Evolutionary conservation across 2,113 vertebrate genomes (phyloP).

Genomic region (Xenopus borealis): DNA sequence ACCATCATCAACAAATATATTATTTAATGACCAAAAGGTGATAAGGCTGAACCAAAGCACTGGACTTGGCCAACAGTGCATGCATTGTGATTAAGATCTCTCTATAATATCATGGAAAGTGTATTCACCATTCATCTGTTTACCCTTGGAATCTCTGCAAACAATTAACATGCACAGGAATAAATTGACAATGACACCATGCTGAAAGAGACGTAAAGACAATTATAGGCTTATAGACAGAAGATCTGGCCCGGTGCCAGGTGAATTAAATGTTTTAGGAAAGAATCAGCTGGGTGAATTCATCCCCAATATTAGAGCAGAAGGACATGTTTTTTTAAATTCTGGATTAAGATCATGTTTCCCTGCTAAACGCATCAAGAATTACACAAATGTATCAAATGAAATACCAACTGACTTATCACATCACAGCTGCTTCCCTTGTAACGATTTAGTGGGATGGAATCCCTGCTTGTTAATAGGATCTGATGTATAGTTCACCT

Average conservation of each 20-base stretch:
- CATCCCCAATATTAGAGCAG: constrained; percentile 18
- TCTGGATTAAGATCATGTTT: constrained; percentile 25
- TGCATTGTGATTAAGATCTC: no score
- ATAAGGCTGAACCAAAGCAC: no score
- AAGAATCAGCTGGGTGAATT: constrained; percentile 24
- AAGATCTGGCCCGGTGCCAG: constrained; percentile 28
- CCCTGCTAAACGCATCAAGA: constrained; percentile 20
- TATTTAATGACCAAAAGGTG: no score
- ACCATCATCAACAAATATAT: no score
- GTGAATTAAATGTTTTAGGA: constrained; percentile 11
- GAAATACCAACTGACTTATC: constrained; percentile 22
- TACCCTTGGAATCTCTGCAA: constrained; percentile 4
- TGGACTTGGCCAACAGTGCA: no score
- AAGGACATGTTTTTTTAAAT: constrained; percentile 23
- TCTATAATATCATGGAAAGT: background rate
- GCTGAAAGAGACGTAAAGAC: constrained; percentile 38
- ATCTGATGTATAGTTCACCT: no score
- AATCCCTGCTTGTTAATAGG: no score
- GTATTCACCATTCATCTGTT: background rate
- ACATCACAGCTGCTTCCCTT: background rate
- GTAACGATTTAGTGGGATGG: background rate
- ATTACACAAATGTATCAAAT: constrained; percentile 32
- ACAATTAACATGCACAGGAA: constrained; percentile 7
- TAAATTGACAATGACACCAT: constrained; percentile 27
- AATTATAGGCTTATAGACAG: constrained; percentile 25